phyloP scores from a whole-genome alignment of 2,888 invertebrate genomes.

The Erynnis tages region DNA sequence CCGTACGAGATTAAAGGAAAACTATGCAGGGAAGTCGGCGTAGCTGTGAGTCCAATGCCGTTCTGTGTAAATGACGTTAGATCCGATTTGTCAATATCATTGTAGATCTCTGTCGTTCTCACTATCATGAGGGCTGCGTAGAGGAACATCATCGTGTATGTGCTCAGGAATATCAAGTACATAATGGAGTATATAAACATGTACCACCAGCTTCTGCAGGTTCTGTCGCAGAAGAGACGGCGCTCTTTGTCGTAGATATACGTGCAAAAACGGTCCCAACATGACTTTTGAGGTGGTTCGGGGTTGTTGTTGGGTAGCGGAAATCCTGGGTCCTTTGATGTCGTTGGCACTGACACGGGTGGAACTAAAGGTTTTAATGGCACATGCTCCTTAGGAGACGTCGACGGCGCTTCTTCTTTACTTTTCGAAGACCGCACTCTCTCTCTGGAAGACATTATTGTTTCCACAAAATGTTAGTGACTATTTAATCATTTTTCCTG shows the following conservation, averaged over 20 bases:
- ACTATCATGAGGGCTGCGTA: constrained; percentile 49
- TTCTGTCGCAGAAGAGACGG: constrained; percentile 49
- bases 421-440: neutral
- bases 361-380: neutral
- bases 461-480: neutral
- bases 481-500: constrained; percentile 1
- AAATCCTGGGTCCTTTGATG: constrained; percentile 29
- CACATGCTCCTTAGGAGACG: constrained; percentile 4
- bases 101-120: constrained; percentile 40
- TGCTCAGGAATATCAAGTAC: constrained; percentile 56
- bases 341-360: constrained; percentile 20
- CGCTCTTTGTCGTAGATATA: constrained; percentile 50
- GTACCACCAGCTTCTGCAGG: constrained; percentile 52
- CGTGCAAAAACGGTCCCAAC: constrained; percentile 36
- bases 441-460: constrained; percentile 17
- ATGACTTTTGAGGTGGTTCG: constrained; percentile 24
- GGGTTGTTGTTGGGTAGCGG: neutral
- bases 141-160: constrained; percentile 54
- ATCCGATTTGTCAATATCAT: constrained; percentile 37
- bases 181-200: constrained; percentile 54
- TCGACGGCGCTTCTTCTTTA: neutral
- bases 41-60: constrained; percentile 60
- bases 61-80: constrained; percentile 47
- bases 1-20: constrained; percentile 62
- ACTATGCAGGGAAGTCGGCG: constrained; percentile 50